Evolutionary conservation across 1,140 invertebrate species (phyloP).

Genomic region (Zaprionus tsacasi): DNA sequence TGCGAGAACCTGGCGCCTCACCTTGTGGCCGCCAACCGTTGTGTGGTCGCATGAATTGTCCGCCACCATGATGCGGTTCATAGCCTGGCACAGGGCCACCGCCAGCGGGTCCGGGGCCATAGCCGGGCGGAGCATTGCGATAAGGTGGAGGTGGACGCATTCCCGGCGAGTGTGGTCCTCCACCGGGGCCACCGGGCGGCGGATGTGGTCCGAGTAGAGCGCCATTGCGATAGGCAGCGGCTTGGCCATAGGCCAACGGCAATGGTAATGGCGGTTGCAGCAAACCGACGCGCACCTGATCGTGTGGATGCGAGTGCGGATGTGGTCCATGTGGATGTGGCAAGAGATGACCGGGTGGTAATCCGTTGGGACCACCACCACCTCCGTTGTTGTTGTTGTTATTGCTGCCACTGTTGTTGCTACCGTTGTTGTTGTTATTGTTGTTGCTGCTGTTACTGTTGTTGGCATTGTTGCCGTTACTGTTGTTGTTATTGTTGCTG

Average conservation of each 20-base stretch:
- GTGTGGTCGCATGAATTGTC: constrained; percentile 66
- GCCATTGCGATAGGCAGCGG: constrained; percentile 59
- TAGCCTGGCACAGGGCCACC: constrained; percentile 34
- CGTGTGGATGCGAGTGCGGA: constrained; percentile 40
- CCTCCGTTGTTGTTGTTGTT: constrained; percentile 1
- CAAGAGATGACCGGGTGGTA: constrained; percentile 49
- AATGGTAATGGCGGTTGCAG: constrained; percentile 53
- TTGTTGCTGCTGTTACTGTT: constrained; percentile 37
- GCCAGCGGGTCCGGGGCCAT: constrained; percentile 37
- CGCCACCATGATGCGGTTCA: constrained; percentile 39
- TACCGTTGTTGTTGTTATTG: neutral
- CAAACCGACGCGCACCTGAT: constrained; percentile 68
- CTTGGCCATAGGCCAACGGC: constrained; percentile 39
- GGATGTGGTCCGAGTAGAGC: constrained; percentile 57
- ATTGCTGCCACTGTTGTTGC: neutral
- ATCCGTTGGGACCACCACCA: constrained; percentile 25
- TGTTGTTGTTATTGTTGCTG: constrained; percentile 19
- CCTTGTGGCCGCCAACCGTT: constrained; percentile 70
- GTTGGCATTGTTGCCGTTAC: constrained; percentile 5
- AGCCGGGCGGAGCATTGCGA: constrained; percentile 56
- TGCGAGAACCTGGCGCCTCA: constrained; percentile 54
- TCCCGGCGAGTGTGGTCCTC: constrained; percentile 5
- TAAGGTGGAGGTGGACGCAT: constrained; percentile 57
- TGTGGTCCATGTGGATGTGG: constrained; percentile 47
- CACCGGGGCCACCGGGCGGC: neutral